Percentiles rank a stretch among this genome's conserved stretches.
These are phyloP conservation scores for Lanius ludovicianus DNA, from an alignment of 2,113 vertebrate genomes.

Conservation along the genomic window DNA sequence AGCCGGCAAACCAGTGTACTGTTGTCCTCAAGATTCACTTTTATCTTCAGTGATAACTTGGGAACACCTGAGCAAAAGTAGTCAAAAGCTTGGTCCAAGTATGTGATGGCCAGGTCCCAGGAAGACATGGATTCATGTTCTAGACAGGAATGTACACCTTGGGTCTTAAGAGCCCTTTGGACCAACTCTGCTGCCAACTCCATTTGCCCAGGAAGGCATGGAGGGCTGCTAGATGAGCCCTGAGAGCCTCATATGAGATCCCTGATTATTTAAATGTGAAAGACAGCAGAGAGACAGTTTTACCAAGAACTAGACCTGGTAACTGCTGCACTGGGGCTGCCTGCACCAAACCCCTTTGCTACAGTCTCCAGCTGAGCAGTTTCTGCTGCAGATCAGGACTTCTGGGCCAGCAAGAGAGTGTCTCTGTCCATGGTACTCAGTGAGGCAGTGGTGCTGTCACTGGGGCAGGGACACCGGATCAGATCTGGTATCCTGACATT, in stretches of 20 bases:
- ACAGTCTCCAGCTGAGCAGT: background rate
- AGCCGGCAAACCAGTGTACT: background rate
- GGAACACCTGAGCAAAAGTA: background rate
- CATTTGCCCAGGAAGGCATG: background rate
- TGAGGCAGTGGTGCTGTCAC: accelerated
- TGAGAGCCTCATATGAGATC: background rate
- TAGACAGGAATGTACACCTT: background rate
- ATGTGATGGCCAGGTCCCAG: background rate
- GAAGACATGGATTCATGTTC: background rate
- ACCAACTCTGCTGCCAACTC: background rate
- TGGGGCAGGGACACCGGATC: accelerated
- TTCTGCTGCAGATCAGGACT: background rate
- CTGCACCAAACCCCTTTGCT: background rate
- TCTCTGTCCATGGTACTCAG: conserved; percentile 54
- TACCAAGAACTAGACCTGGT: background rate
- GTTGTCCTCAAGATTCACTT: background rate
- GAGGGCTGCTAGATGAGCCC: background rate
- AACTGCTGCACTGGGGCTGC: background rate
- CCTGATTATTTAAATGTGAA: background rate
- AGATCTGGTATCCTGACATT: accelerated
- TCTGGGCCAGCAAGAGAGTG: background rate
- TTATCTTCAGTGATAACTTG: background rate
- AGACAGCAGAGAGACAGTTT: background rate
- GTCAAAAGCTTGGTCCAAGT: background rate
- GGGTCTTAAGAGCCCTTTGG: background rate